These are phyloP conservation scores for Orientallactaga bullata DNA, from an alignment of 2,113 vertebrate species.

Conservation along the genomic window DNA sequence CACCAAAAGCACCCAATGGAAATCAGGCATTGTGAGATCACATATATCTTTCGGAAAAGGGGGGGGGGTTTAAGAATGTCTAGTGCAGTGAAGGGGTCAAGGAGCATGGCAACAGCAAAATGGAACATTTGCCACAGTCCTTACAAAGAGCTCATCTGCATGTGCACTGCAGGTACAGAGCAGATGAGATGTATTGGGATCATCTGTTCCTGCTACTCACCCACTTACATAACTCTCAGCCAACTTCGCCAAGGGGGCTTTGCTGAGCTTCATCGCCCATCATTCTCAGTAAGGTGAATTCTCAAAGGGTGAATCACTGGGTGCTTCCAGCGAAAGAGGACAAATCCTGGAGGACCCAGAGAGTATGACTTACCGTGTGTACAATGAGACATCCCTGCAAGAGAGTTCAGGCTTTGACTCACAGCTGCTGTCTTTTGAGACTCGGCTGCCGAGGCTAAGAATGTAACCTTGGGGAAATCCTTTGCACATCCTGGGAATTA, in stretches of 20 bases:
- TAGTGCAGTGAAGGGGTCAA: background rate
- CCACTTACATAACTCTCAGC: conserved; percentile 65
- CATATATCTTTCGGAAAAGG: background rate
- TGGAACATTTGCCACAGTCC: background rate
- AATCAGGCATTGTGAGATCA: conserved; percentile 26
- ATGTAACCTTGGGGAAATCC: conserved; percentile 6
- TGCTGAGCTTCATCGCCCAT: conserved; percentile 58
- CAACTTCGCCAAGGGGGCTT: conserved; percentile 63
- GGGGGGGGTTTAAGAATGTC: background rate
- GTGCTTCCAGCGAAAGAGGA: conserved; percentile 25
- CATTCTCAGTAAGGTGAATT: conserved; percentile 28
- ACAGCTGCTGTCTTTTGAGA: conserved; percentile 13
- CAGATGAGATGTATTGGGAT: conserved; percentile 67
- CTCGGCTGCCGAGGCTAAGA: conserved; percentile 11
- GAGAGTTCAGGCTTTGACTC: conserved; percentile 2
- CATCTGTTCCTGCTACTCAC: conserved; percentile 77
- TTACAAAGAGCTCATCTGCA: background rate
- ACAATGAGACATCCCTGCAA: background rate
- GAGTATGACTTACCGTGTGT: background rate
- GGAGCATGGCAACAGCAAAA: conserved; percentile 22
- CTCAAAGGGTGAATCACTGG: background rate
- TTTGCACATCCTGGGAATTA: background rate
- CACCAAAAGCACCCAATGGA: conserved; percentile 30
- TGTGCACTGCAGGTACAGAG: conserved; percentile 57
- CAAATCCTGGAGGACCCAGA: conserved; percentile 29